Evolutionary conservation across 2,888 invertebrate genomes (phyloP).

Genomic region (Ptilodon capucinus): DNA sequence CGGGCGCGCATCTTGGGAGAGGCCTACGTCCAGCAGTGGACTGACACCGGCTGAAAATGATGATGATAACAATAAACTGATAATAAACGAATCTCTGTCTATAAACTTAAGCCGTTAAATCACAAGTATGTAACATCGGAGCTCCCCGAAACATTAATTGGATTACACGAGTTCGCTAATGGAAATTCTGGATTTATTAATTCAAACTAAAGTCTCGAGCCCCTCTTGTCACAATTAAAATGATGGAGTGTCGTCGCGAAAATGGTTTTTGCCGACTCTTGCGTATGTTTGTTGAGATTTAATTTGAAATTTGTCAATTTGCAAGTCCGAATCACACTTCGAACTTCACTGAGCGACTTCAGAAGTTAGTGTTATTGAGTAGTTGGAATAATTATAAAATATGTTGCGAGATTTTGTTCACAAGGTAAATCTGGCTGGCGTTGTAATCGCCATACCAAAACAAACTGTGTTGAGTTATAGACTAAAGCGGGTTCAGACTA

Average conservation of each 20-base stretch:
- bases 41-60: too few relatives aligned
- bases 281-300: not conserved
- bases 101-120: not conserved
- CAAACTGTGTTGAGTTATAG: too few relatives aligned
- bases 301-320: not conserved
- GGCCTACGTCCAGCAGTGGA: too few relatives aligned
- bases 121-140: not conserved
- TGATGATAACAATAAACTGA: not conserved
- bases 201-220: conserved; percentile 3
- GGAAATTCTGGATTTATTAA: conserved; percentile 6
- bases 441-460: too few relatives aligned
- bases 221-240: conserved; percentile 1
- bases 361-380: not conserved
- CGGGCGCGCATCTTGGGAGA: too few relatives aligned
- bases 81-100: not conserved
- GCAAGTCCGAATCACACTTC: not conserved
- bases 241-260: not conserved
- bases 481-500: too few relatives aligned
- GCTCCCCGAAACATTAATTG: not conserved
- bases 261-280: not conserved
- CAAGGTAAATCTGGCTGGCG: too few relatives aligned
- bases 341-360: not conserved
- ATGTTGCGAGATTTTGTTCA: too few relatives aligned
- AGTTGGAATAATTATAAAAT: too few relatives aligned
- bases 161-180: conserved; percentile 6